Conservation (phyloP, 1,140 invertebrate species). For the Drosophila bipectinata region DNA sequence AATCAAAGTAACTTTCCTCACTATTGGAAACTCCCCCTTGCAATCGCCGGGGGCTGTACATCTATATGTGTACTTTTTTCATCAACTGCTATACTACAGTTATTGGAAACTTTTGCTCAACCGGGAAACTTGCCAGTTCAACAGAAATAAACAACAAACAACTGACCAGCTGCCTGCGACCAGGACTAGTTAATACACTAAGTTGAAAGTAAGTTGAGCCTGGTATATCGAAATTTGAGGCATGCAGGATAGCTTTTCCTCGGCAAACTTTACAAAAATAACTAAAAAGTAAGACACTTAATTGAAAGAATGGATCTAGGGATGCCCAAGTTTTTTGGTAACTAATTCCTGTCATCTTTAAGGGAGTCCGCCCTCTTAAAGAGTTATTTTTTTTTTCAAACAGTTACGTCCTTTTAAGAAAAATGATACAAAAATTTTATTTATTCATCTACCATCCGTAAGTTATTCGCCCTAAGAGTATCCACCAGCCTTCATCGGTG, state of each 20-base stretch:
- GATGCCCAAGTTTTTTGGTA: too few relatives aligned
- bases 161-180: constrained; percentile 36
- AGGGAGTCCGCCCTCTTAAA: too few relatives aligned
- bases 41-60: neutral
- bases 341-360: neutral
- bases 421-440: neutral
- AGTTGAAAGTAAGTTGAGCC: constrained; percentile 1
- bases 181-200: constrained; percentile 49
- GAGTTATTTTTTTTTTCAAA: too few relatives aligned
- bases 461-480: neutral
- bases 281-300: too few relatives aligned
- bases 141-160: constrained; percentile 30
- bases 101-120: constrained; percentile 67
- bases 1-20: constrained; percentile 74
- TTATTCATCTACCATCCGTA: neutral
- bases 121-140: constrained; percentile 44
- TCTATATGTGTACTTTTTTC: constrained; percentile 46
- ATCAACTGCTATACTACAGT: constrained; percentile 72
- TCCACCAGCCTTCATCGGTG: neutral
- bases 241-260: neutral
- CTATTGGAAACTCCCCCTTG: constrained; percentile 27
- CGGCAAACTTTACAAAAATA: neutral
- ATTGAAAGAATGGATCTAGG: too few relatives aligned
- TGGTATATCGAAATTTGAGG: neutral
- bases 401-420: neutral